Conservation (phyloP, 2,797 vertebrate genomes). For the Periparus ater region DNA sequence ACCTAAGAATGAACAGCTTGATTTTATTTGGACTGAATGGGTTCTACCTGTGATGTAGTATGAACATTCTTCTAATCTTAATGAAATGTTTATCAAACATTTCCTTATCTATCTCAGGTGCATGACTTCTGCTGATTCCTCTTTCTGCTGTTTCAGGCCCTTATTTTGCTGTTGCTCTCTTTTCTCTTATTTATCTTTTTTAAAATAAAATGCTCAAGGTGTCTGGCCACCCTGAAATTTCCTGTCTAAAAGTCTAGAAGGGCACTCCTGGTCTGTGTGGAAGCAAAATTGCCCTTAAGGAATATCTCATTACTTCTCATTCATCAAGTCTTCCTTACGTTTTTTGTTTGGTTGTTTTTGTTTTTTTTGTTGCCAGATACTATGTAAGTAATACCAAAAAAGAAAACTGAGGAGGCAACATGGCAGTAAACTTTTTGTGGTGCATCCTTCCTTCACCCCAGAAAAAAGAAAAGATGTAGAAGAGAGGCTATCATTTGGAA, state of each 20-base stretch:
- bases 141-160: not conserved
- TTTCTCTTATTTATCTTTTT: not conserved
- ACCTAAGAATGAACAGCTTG: not conserved
- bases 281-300: not conserved
- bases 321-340: not conserved
- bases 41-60: not conserved
- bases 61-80: not conserved
- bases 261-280: not conserved
- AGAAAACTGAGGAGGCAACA: not conserved
- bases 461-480: not conserved
- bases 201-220: not conserved
- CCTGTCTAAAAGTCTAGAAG: not conserved
- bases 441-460: not conserved
- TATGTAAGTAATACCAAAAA: not conserved
- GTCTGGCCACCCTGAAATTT: not conserved
- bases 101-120: not conserved
- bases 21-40: not conserved
- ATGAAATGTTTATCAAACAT: not conserved
- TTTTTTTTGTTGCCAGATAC: not conserved
- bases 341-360: too few species aligned
- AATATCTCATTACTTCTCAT: not conserved
- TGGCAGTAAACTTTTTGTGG: not conserved
- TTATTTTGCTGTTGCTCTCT: not conserved
- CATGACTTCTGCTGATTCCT: not conserved
- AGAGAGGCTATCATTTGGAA: not conserved